Evolutionary conservation across 2,113 vertebrate species (phyloP), one percentile per base, ranked within the genome.

Genomic region (Prolemur simus): DNA sequence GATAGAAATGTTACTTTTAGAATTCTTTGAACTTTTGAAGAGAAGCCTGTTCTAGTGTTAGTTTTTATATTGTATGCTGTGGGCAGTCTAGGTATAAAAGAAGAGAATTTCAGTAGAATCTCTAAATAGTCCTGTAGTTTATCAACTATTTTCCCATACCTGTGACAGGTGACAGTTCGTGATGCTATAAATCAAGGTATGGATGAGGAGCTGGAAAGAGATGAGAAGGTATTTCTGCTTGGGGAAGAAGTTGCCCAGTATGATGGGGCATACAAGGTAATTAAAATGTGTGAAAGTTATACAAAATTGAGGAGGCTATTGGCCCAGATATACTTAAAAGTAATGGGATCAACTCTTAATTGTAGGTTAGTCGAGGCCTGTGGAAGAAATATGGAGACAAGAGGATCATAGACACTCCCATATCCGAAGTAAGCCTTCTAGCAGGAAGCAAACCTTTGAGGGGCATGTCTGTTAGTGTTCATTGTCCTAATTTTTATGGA

Each of bases 371-470:
- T 97, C 98, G 99, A 96, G 99, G 99, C 5, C 99, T 99, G 25
- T 99, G 99, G 99, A 99, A 99, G 98, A 99, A 99, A 96, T 99
- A 99, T 0, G 99, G 99, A 84, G 99, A 99, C 98, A 99, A 99
- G 96, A 99, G 99, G 42, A 97, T 99, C 96, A 99, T 99, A 34
- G 99, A 99, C 98, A 99, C 99, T 1, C 99, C 99, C 0, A 99
- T 99, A 98, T 99, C 99, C 5, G 99, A 99, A 99, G 99, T 99
- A 37, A 97, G 98, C 76, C n/a, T 66, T 54, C 42, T 21, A 29
- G 34, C 2, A 27, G 54, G 87, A 86, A 66, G 80, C 32, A 14
- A 14, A 39, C 37, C 34, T 45, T 20, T 32, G 52, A 54, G 85
- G 58, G 56, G n/a, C 32, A 12, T n/a, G 11, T 76, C 42, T 64